Conservation (phyloP, 2,113 vertebrate species). For the Pseudorasbora parva region DNA sequence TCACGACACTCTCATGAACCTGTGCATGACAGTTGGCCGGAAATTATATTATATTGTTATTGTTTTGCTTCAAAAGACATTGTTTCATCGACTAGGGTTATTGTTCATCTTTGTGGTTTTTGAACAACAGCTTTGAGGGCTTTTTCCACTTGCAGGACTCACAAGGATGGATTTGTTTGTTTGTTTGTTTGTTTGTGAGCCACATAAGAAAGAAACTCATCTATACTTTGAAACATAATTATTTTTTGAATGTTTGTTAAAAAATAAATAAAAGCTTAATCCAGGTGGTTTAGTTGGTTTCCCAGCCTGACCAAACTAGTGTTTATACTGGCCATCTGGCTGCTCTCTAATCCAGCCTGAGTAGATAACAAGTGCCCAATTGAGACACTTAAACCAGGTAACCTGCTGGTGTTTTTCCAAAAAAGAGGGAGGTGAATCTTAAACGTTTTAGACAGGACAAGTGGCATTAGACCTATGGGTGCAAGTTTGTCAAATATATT, state of each 20-base stretch:
- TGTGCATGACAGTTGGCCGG: no score
- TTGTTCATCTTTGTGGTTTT: no score
- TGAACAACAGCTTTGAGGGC: no score
- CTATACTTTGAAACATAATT: background rate
- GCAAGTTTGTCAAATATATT: constrained; percentile 2
- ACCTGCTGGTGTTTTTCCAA: background rate
- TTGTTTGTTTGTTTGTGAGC: no score
- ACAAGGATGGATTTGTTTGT: no score
- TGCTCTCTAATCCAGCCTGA: background rate
- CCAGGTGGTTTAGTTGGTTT: background rate
- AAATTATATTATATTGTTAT: no score
- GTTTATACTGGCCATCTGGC: background rate
- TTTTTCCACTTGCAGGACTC: no score
- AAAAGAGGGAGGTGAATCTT: background rate
- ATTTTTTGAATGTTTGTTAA: background rate
- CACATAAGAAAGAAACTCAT: no score
- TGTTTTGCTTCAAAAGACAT: no score
- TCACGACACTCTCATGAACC: no score
- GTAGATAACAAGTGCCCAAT: background rate
- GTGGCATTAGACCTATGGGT: background rate
- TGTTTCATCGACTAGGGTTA: no score
- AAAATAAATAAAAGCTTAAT: background rate
- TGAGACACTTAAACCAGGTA: background rate
- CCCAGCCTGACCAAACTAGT: background rate
- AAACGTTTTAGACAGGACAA: background rate